phyloP scores from a whole-genome alignment of 2,797 vertebrate genomes.

The Poeciliopsis turneri region DNA sequence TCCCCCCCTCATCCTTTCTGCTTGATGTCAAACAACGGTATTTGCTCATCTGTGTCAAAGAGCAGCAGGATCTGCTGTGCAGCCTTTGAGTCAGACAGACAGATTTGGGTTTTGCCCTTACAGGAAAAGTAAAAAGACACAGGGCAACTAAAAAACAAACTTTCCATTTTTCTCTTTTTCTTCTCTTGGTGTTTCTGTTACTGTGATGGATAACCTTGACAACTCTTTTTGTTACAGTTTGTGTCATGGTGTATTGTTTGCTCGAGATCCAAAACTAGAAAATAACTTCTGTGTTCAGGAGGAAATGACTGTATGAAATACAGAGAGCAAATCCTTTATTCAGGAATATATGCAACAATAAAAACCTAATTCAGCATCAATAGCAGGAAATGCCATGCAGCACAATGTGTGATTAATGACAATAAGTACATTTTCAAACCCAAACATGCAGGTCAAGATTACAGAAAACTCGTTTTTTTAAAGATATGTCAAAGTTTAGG shows the following conservation, averaged over 20 bases:
- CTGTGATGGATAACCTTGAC: not conserved
- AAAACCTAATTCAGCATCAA: constrained; percentile 62
- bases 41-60: constrained; percentile 78
- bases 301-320: constrained; percentile 38
- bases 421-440: constrained; percentile 61
- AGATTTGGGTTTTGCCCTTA: constrained; percentile 23
- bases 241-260: not conserved
- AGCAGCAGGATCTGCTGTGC: constrained; percentile 67
- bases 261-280: not conserved
- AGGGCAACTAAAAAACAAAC: constrained; percentile 14
- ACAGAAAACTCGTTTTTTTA: constrained; percentile 15
- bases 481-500: constrained; percentile 31
- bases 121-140: constrained; percentile 46
- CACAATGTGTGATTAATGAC: constrained; percentile 64
- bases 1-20: constrained; percentile 42
- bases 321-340: constrained; percentile 75
- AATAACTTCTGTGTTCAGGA: constrained; percentile 15
- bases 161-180: constrained; percentile 5
- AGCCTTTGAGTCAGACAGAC: constrained; percentile 67
- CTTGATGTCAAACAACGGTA: constrained; percentile 75
- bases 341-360: constrained; percentile 58
- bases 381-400: constrained; percentile 65
- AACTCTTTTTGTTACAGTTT: not conserved
- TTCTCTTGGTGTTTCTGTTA: not conserved
- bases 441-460: constrained; percentile 60